Conservation (phyloP, 2,113 vertebrate genomes). For the Martes martes region DNA sequence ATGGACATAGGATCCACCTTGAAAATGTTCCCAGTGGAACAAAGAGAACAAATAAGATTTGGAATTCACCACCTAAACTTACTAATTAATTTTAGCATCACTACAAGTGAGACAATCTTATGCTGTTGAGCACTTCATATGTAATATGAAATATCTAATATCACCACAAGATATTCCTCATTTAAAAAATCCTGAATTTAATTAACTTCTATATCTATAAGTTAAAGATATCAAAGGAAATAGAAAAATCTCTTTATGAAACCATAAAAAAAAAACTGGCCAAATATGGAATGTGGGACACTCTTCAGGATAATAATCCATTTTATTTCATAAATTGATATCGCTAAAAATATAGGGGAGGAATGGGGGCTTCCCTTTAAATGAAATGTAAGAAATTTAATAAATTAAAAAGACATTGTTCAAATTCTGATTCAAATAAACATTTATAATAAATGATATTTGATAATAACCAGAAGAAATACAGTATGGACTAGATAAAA, state of each 20-base stretch:
- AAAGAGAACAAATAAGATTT: neutral
- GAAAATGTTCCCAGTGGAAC: neutral
- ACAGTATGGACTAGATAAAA: neutral
- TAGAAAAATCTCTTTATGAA: neutral
- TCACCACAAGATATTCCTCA: neutral
- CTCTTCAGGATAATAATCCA: neutral
- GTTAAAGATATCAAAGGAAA: neutral
- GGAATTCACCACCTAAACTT: neutral
- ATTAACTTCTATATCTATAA: neutral
- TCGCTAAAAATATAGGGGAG: accelerated
- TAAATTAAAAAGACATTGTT: neutral
- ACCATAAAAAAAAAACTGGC: neutral
- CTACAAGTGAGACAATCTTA: neutral
- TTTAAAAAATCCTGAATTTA: neutral
- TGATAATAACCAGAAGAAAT: neutral
- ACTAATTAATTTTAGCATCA: neutral
- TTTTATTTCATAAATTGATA: neutral
- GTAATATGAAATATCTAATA: neutral
- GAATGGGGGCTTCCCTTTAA: neutral
- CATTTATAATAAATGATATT: neutral
- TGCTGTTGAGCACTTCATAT: neutral
- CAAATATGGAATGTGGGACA: neutral
- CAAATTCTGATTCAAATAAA: constrained; percentile 3
- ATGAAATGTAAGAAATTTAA: neutral
- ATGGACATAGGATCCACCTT: neutral